Conservation (phyloP, 1,140 invertebrate genomes). For the Nasonia longicornis region DNA sequence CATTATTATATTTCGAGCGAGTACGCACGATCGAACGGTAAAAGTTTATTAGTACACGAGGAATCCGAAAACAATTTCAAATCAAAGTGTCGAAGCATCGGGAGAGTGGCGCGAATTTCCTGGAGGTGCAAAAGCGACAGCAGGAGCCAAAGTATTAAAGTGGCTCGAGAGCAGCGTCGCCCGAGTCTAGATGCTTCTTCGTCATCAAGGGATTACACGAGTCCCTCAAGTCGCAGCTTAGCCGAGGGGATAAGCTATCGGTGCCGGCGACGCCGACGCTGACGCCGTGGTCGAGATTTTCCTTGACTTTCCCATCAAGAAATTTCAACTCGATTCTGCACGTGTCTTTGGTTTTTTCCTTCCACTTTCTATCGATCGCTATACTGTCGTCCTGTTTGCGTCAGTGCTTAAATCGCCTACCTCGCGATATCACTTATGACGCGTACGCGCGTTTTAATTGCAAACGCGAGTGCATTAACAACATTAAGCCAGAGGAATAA, state of each 20-base stretch:
- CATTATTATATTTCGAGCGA: background rate
- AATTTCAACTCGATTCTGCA: slow-evolving; percentile 1
- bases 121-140: slow-evolving; percentile 29
- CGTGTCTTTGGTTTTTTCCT: too few relatives aligned
- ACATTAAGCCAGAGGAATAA: background rate
- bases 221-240: slow-evolving; percentile 48
- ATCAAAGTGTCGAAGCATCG: background rate
- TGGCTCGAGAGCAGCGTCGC: slow-evolving; percentile 11
- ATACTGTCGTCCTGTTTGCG: too few relatives aligned
- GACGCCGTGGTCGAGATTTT: slow-evolving; percentile 31
- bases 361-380: too few relatives aligned
- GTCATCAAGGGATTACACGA: slow-evolving; percentile 49
- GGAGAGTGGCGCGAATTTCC: slow-evolving; percentile 30
- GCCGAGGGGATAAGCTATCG: slow-evolving; percentile 49
- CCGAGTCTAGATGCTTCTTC: slow-evolving; percentile 44
- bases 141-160: slow-evolving; percentile 46
- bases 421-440: too few relatives aligned
- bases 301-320: slow-evolving; percentile 14
- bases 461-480: background rate
- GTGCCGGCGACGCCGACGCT: background rate
- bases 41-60: too few relatives aligned
- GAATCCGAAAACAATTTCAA: background rate
- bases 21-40: too few relatives aligned
- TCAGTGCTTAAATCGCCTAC: too few relatives aligned
- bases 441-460: too few relatives aligned